Conservation (phyloP, 2,113 vertebrate genomes). For the Saiga tatarica region DNA sequence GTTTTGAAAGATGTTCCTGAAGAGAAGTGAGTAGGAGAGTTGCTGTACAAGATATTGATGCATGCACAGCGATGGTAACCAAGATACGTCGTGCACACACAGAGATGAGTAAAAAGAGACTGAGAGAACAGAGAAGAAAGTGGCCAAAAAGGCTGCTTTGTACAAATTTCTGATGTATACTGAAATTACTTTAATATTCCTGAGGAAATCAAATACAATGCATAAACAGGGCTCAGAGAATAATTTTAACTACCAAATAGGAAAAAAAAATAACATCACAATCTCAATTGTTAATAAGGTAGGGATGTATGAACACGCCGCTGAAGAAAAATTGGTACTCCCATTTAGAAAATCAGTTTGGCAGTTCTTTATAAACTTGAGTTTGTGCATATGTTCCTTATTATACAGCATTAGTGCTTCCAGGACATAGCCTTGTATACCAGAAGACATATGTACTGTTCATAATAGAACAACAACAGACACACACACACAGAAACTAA, state of each 20-base stretch:
- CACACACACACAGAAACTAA: neutral
- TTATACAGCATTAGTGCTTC: neutral
- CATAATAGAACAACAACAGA: neutral
- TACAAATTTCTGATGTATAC: neutral
- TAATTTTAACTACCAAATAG: neutral
- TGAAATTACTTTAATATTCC: neutral
- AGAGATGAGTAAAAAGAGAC: neutral
- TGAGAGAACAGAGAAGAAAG: neutral
- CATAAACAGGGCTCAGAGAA: neutral
- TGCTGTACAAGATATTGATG: neutral
- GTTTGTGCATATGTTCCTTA: neutral
- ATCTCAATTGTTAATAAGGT: neutral
- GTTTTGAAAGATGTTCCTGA: neutral
- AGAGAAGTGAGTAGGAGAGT: neutral
- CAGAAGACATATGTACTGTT: neutral
- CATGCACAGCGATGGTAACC: neutral
- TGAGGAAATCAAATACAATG: neutral
- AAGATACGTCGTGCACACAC: accelerated
- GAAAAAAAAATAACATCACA: neutral
- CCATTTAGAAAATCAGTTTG: neutral
- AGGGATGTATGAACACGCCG: accelerated
- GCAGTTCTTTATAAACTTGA: neutral
- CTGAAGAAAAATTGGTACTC: neutral
- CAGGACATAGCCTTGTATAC: neutral
- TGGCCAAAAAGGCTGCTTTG: neutral